Base-by-base conservation (phyloP, 1,140 invertebrate genomes). In the Rhopalosiphum maidis region DNA sequence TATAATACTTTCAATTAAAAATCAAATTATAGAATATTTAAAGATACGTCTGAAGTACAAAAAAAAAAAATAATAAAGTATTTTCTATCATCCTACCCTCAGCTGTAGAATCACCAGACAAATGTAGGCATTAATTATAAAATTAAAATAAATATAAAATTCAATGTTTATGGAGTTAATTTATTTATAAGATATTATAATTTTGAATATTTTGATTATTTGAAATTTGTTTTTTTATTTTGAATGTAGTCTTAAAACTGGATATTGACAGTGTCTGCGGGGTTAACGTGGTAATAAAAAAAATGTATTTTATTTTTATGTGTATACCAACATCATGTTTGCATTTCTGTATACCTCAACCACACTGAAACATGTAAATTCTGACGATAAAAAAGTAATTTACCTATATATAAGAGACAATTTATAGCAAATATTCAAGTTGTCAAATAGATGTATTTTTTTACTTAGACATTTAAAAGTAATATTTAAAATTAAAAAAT, bases 91-190 rank as follows among this genome's bases (percentile, higher is more conserved):
- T 18, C 5, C 11, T 68, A 35, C n/a, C 15, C 60, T n/a, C 15
- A 77, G 60, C n/a, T 68, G 0, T 11, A 77, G 15, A 5, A n/a
- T n/a, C 30, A 77, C 15, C 30, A 35, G 30, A 77, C n/a, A n/a
- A 77, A 77, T 6, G 15, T 35, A n/a, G 15, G 4, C 18, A n/a
- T 77, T 68, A 77, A 77, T n/a, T 77, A 77, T 77, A 77, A 77
- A n/a, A 77, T 77, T n/a, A 77, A 77, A 77, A 77, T 77, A 77
- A 77, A 35, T 77, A 77, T 77, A 77, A n/a, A 77, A 77, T n/a
- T n/a, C n/a, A n/a, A 77, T n/a, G 30, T 5, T 35, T 15, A 18
- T 15, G 5, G 23, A n/a, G 30, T 68, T n/a, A 68, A 30, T n/a
- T 68, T 68, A 68, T 68, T 68, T 11, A 68, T 68, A 68, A 30